These are phyloP conservation scores for Falco biarmicus DNA, from an alignment of 2,797 vertebrate species.

Conservation along the genomic window DNA sequence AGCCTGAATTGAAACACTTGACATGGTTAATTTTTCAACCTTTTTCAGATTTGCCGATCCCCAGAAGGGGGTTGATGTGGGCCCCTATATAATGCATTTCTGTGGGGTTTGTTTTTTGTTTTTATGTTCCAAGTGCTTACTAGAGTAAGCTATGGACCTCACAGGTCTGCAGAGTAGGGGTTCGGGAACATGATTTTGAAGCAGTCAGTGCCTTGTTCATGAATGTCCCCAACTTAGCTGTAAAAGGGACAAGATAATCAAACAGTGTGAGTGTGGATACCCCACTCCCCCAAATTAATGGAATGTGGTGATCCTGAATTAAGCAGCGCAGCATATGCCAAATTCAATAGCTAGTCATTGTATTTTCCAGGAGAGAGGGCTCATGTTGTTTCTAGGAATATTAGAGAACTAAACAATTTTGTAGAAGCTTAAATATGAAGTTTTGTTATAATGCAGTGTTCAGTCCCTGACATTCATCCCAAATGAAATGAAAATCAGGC, in stretches of 20 bases:
- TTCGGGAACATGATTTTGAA: neutral
- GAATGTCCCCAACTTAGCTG: neutral
- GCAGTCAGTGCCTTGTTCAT: neutral
- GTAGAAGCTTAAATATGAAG: neutral
- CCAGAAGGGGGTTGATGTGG: neutral
- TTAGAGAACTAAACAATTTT: neutral
- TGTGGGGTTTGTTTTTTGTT: neutral
- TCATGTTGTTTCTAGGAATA: neutral
- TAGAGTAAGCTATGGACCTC: neutral
- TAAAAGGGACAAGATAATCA: neutral
- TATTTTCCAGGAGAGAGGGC: neutral
- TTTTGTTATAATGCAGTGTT: neutral
- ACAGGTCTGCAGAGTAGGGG: neutral
- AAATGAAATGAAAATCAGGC: neutral
- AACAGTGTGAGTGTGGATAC: neutral
- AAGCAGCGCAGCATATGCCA: neutral
- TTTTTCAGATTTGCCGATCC: neutral
- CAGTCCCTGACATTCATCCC: neutral
- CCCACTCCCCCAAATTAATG: neutral
- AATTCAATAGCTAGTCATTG: neutral
- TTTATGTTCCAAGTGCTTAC: neutral
- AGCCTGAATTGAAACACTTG: neutral
- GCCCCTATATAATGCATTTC: neutral
- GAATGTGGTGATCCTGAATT: neutral
- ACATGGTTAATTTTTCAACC: neutral